Conservation (phyloP, 1,140 invertebrate genomes). For the Diachasma alloeum region DNA sequence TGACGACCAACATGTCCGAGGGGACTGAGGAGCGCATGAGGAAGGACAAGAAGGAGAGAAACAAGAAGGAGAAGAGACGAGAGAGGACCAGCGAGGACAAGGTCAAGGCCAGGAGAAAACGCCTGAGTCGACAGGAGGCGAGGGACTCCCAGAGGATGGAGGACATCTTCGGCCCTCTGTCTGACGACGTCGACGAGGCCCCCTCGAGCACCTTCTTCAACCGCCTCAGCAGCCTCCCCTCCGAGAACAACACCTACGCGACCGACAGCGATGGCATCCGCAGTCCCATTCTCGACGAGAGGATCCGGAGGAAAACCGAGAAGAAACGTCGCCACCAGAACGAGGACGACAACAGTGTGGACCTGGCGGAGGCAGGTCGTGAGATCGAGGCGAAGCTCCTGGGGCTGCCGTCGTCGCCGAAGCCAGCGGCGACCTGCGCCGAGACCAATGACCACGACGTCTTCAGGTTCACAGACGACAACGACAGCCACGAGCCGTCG, state of each 20-base stretch:
- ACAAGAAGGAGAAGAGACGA: conserved; percentile 76
- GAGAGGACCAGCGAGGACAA: conserved; percentile 74
- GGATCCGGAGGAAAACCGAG: conserved; percentile 68
- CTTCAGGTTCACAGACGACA: conserved; percentile 70
- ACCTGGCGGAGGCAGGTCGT: conserved; percentile 80
- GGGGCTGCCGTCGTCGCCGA: conserved; percentile 61
- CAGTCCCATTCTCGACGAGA: conserved; percentile 50
- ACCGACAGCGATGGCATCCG: conserved; percentile 55
- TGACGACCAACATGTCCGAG: conserved; percentile 53
- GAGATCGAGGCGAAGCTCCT: conserved; percentile 82
- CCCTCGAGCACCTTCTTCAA: conserved; percentile 53
- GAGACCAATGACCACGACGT: conserved; percentile 65
- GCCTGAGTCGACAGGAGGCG: conserved; percentile 60
- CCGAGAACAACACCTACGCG: conserved; percentile 51
- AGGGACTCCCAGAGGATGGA: conserved; percentile 76
- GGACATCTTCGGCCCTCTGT: conserved; percentile 86
- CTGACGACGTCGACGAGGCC: conserved; percentile 71
- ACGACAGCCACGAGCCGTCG: conserved; percentile 66
- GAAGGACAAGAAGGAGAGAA: conserved; percentile 67
- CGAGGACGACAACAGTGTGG: conserved; percentile 80
- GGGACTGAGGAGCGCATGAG: conserved; percentile 67
- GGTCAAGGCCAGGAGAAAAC: conserved; percentile 67
- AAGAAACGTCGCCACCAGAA: conserved; percentile 71
- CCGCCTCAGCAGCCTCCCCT: conserved; percentile 41
- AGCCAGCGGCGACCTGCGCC: conserved; percentile 46